A percentile compares a stretch with the other conserved stretches of the same genome.
These are phyloP conservation scores for Daphoenositta chrysoptera DNA, from an alignment of 2,113 vertebrate species.

Conservation along the genomic window DNA sequence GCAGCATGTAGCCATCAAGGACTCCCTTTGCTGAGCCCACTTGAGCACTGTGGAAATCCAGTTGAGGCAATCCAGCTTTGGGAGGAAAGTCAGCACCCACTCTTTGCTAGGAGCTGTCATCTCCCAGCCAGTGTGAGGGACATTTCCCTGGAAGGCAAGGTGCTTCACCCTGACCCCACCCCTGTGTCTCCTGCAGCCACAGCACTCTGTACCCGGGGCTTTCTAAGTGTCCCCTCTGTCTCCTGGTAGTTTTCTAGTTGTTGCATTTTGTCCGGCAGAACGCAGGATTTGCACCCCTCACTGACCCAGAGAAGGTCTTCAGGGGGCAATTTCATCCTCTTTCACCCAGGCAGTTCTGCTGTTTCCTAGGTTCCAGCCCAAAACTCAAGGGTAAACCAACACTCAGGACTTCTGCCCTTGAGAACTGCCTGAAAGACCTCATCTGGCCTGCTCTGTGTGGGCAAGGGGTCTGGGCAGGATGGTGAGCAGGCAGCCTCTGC, in stretches of 20 bases:
- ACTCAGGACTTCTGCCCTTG: fast-evolving
- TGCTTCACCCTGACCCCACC: fast-evolving
- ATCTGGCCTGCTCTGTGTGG: neutral
- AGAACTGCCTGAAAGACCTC: neutral
- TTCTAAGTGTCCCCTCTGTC: neutral
- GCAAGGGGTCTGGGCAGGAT: neutral
- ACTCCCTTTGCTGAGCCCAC: neutral
- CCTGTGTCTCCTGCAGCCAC: neutral
- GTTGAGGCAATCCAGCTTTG: neutral
- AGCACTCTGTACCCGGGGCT: neutral
- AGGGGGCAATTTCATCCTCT: neutral
- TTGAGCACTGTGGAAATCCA: neutral
- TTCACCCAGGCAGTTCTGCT: neutral
- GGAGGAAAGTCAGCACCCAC: neutral
- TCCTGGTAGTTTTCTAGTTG: neutral
- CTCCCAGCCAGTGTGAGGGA: neutral
- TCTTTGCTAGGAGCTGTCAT: neutral
- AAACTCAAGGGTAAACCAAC: neutral
- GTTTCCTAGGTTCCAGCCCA: neutral
- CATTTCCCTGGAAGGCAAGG: neutral
- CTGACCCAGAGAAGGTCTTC: neutral
- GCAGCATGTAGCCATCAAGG: fast-evolving
- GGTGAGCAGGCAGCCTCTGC: neutral
- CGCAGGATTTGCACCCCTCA: fast-evolving
- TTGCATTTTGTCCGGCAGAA: neutral